phyloP scores from a whole-genome alignment of 2,888 invertebrate species.

The Cantharis flavilabris region DNA sequence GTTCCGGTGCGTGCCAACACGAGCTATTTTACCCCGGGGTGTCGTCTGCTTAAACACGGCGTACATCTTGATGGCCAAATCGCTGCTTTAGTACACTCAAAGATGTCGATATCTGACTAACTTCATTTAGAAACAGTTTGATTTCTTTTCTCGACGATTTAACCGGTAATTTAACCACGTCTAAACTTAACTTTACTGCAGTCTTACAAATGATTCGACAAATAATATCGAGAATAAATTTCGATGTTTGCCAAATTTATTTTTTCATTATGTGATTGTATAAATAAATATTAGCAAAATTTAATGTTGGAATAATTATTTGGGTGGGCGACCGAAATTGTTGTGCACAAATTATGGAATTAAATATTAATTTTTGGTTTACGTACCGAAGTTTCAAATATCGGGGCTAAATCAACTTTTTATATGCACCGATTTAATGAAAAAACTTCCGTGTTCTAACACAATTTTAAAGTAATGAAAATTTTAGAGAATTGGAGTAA shows the following conservation, averaged over 20 bases:
- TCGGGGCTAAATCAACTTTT: not conserved
- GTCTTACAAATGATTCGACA: not conserved
- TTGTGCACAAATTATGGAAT: not conserved
- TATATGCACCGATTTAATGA: slow-evolving; percentile 16
- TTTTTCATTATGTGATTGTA: no score
- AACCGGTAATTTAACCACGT: slow-evolving; percentile 25
- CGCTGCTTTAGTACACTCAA: slow-evolving; percentile 51
- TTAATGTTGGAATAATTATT: no score
- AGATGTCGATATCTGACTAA: slow-evolving; percentile 52
- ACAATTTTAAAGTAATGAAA: slow-evolving; percentile 15
- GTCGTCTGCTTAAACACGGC: slow-evolving; percentile 55
- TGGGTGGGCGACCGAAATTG: no score
- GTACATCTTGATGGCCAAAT: slow-evolving; percentile 56
- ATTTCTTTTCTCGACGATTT: slow-evolving; percentile 29
- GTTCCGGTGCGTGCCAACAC: slow-evolving; percentile 51
- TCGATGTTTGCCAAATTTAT: not conserved
- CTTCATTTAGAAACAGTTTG: slow-evolving; percentile 46
- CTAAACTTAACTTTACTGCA: slow-evolving; percentile 9
- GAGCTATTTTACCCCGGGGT: slow-evolving; percentile 54
- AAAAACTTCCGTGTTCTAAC: slow-evolving; percentile 13
- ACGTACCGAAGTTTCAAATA: not conserved
- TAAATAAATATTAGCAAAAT: no score
- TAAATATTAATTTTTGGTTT: not conserved
- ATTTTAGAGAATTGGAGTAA: slow-evolving; percentile 25
- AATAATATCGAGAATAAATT: not conserved